Percentiles rank a stretch among this genome's conserved stretches.
These are phyloP conservation scores for Drosophila picticornis DNA, from an alignment of 2,888 invertebrate species.

Conservation along the genomic window DNA sequence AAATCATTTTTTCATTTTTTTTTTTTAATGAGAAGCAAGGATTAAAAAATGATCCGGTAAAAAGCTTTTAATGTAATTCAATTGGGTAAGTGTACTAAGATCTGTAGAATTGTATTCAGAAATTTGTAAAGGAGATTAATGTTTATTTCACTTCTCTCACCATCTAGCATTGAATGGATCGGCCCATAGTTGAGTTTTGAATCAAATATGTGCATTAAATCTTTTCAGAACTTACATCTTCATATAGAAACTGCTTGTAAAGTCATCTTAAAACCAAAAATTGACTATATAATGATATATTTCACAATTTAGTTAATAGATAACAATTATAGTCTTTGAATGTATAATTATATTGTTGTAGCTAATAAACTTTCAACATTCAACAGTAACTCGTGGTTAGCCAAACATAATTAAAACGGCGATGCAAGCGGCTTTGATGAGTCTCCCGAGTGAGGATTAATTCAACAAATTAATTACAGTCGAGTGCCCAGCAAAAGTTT, in stretches of 20 bases:
- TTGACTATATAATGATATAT: not conserved
- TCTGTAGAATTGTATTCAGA: not conserved
- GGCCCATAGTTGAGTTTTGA: not conserved
- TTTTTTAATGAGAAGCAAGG: not conserved
- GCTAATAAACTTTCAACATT: not conserved
- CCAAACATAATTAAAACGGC: not conserved
- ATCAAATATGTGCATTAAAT: not conserved
- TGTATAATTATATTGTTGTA: not conserved
- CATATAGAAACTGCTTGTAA: not conserved
- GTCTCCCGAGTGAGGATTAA: slow-evolving; percentile 16
- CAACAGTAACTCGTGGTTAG: not conserved
- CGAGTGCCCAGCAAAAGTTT: slow-evolving; percentile 34
- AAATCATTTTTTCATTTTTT: not conserved
- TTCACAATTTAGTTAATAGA: too few species aligned
- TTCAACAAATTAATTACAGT: slow-evolving; percentile 28
- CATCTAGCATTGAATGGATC: not conserved
- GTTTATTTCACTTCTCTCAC: not conserved
- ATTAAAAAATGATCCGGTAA: not conserved
- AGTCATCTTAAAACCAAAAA: not conserved
- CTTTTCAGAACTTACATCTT: too few species aligned
- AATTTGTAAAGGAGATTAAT: not conserved
- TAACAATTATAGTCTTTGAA: not conserved
- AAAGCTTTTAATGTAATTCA: not conserved
- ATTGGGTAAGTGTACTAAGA: not conserved
- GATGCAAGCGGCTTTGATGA: not conserved